Percentiles rank a stretch among this genome's conserved stretches.
These are phyloP conservation scores for Chaetodon trifascialis DNA, from an alignment of 2,113 vertebrate species.

Conservation along the genomic window DNA sequence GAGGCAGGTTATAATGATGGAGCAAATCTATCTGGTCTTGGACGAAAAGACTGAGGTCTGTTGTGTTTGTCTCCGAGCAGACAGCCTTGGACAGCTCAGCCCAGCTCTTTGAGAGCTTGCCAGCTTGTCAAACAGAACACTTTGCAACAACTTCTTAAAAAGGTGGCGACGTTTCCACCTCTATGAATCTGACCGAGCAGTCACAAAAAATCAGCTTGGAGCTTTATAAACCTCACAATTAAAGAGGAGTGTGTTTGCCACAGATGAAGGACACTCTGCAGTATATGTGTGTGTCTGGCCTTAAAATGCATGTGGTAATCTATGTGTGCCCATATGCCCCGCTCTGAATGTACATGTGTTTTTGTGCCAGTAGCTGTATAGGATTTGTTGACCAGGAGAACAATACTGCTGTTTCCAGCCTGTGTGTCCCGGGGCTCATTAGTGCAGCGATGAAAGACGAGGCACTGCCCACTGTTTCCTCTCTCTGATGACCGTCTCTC, in stretches of 20 bases:
- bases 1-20: conserved; percentile 66
- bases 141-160: conserved; percentile 52
- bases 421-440: conserved; percentile 81
- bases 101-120: conserved; percentile 44
- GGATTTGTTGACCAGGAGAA: conserved; percentile 71
- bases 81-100: conserved; percentile 44
- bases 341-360: conserved; percentile 56
- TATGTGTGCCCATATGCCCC: conserved; percentile 25
- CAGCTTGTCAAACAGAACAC: conserved; percentile 43
- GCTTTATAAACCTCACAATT: background rate
- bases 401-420: conserved; percentile 80
- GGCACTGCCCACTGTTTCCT: conserved; percentile 81
- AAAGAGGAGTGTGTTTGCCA: conserved; percentile 24
- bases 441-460: conserved; percentile 78
- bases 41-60: conserved; percentile 56
- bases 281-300: conserved; percentile 11
- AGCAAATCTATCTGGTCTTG: conserved; percentile 45
- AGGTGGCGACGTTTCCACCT: conserved; percentile 36
- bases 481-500: conserved; percentile 56
- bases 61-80: conserved; percentile 57
- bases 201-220: background rate
- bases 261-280: background rate
- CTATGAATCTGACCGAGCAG: conserved; percentile 15
- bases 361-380: conserved; percentile 57
- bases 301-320: conserved; percentile 29